phyloP scores from a whole-genome alignment of 1,140 invertebrate genomes.

The Globodera rostochiensis region DNA sequence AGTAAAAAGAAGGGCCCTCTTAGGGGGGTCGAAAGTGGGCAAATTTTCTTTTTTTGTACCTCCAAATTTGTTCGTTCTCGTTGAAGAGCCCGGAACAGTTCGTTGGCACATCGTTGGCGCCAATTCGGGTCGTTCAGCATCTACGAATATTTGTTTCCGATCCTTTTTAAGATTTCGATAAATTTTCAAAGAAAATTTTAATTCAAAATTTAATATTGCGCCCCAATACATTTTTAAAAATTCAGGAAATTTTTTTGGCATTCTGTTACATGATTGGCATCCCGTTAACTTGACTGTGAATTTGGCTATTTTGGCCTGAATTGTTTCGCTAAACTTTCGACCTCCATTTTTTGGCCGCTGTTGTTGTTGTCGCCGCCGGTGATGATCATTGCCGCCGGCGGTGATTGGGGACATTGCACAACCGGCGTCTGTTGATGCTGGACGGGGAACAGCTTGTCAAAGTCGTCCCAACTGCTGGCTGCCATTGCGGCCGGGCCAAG shows the following conservation, averaged over 20 bases:
- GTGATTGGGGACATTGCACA: not conserved
- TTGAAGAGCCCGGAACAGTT: slow-evolving; percentile 12
- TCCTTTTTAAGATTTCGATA: too few relatives aligned
- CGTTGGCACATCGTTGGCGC: slow-evolving; percentile 12
- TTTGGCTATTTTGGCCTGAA: too few relatives aligned
- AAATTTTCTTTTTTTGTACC: slow-evolving; percentile 17
- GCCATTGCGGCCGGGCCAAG: slow-evolving; percentile 63
- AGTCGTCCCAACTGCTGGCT: slow-evolving; percentile 23
- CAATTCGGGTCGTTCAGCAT: slow-evolving; percentile 12
- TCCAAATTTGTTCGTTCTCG: slow-evolving; percentile 31
- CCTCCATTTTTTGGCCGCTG: not conserved
- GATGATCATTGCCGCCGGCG: not conserved
- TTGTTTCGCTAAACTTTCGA: not conserved
- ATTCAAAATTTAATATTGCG: not conserved
- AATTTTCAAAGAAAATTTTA: not conserved
- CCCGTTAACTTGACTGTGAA: too few relatives aligned
- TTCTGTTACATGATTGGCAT: too few relatives aligned
- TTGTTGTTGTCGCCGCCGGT: slow-evolving; percentile 7
- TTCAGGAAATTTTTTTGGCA: too few relatives aligned
- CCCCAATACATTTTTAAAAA: too few relatives aligned
- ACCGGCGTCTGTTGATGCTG: not conserved
- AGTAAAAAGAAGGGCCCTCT: too few relatives aligned
- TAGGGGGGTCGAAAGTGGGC: too few relatives aligned
- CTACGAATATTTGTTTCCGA: not conserved
- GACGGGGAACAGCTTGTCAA: slow-evolving; percentile 16